These are phyloP conservation scores for Drymonia ruficornis DNA, from an alignment of 2,888 invertebrate genomes.

Conservation along the genomic window DNA sequence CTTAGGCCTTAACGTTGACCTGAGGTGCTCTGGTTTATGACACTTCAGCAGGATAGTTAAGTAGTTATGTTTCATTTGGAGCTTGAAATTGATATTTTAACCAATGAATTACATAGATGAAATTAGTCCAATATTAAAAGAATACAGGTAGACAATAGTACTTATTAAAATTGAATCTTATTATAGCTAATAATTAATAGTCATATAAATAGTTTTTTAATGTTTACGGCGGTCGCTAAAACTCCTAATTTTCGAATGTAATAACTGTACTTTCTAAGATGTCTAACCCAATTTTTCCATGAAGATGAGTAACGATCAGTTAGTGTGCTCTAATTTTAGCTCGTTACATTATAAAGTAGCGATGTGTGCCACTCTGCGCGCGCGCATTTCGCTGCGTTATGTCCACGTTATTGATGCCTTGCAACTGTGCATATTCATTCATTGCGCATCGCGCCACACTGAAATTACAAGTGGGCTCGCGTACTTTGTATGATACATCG, in stretches of 20 bases:
- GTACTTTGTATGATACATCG: neutral
- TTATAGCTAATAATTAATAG: too few species aligned
- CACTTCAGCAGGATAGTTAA: too few species aligned
- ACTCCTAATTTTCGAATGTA: neutral
- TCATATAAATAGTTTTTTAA: too few species aligned
- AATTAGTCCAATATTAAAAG: too few species aligned
- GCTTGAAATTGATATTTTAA: too few species aligned
- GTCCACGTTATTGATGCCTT: slow-evolving; percentile 42
- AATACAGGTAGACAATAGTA: too few species aligned
- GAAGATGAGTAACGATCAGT: neutral
- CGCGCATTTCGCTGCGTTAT: slow-evolving; percentile 18
- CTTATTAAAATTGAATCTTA: too few species aligned
- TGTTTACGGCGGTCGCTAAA: too few species aligned
- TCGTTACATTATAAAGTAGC: slow-evolving; percentile 22
- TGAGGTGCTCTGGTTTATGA: too few species aligned
- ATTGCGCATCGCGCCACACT: slow-evolving; percentile 19
- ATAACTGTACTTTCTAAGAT: neutral
- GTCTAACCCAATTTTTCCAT: slow-evolving; percentile 4
- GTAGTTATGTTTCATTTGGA: too few species aligned
- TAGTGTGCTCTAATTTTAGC: slow-evolving; percentile 10
- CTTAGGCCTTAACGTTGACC: too few species aligned
- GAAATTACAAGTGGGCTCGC: slow-evolving; percentile 1
- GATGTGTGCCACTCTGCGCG: slow-evolving; percentile 29
- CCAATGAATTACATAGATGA: too few species aligned
- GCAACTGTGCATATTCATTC: slow-evolving; percentile 56